Conservation (phyloP, 2,888 invertebrate species). For the Maniola hyperantus region DNA sequence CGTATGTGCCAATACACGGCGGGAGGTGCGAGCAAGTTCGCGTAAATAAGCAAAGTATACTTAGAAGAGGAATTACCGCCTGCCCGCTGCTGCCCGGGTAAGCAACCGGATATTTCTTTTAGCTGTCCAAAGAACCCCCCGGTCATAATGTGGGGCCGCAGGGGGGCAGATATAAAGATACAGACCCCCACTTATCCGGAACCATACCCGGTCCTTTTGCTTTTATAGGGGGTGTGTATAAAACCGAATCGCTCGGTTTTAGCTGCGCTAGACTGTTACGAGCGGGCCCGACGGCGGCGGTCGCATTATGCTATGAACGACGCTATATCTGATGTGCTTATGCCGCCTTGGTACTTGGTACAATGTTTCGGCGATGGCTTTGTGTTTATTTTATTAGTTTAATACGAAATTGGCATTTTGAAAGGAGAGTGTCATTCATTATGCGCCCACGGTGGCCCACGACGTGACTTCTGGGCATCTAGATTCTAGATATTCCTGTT, state of each 20-base stretch:
- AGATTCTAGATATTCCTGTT: not conserved
- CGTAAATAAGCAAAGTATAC: conserved; percentile 76
- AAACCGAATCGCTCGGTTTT: conserved; percentile 82
- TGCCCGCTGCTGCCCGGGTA: conserved; percentile 66
- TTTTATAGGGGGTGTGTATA: conserved; percentile 83
- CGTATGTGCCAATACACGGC: conserved; percentile 50
- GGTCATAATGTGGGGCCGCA: conserved; percentile 77
- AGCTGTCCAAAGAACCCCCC: conserved; percentile 82
- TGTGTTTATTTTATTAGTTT: conserved; percentile 58
- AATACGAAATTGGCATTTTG: not conserved
- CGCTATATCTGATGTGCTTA: conserved; percentile 73
- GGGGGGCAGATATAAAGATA: conserved; percentile 82
- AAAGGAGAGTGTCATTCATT: not conserved
- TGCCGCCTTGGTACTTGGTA: conserved; percentile 64
- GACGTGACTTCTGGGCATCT: not conserved
- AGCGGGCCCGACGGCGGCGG: conserved; percentile 74
- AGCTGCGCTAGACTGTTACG: conserved; percentile 81
- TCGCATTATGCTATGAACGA: conserved; percentile 56
- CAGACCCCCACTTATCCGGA: conserved; percentile 80
- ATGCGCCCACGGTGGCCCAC: too few species aligned
- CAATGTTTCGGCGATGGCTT: conserved; percentile 66
- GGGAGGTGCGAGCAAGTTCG: conserved; percentile 67
- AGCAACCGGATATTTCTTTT: conserved; percentile 82
- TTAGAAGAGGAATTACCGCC: conserved; percentile 76
- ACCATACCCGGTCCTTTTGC: conserved; percentile 81